Evolutionary conservation across 2,113 vertebrate species (phyloP).

Genomic region (Chlamydotis undulata): DNA sequence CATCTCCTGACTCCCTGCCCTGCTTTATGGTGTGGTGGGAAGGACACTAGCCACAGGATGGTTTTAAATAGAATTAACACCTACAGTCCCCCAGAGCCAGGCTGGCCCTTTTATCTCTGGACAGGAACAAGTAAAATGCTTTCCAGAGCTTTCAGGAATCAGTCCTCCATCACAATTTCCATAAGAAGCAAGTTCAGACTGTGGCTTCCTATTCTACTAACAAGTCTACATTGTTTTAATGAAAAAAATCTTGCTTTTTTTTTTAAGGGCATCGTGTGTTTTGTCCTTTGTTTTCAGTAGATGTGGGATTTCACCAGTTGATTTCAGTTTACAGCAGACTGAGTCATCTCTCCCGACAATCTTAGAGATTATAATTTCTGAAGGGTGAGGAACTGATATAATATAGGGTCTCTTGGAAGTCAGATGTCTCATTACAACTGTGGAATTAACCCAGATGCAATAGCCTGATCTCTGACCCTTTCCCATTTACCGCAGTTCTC

Average conservation of each 20-base stretch:
- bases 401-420: background rate
- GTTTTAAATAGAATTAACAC: background rate
- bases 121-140: background rate
- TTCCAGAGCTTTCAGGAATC: background rate
- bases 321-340: background rate
- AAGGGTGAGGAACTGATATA: background rate
- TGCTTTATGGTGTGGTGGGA: background rate
- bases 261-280: background rate
- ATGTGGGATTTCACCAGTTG: background rate
- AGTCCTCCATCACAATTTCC: background rate
- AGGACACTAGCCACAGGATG: background rate
- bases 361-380: background rate
- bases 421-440: background rate
- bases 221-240: background rate
- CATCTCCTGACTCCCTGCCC: background rate
- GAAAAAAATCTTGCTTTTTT: rapidly evolving
- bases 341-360: background rate
- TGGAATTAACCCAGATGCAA: background rate
- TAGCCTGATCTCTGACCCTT: background rate
- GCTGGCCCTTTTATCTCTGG: background rate
- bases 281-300: background rate
- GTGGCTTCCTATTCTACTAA: background rate
- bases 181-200: background rate
- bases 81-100: background rate
- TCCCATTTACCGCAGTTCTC: background rate